Conservation (phyloP, 2,797 vertebrate species). For the Spea hammondii region DNA sequence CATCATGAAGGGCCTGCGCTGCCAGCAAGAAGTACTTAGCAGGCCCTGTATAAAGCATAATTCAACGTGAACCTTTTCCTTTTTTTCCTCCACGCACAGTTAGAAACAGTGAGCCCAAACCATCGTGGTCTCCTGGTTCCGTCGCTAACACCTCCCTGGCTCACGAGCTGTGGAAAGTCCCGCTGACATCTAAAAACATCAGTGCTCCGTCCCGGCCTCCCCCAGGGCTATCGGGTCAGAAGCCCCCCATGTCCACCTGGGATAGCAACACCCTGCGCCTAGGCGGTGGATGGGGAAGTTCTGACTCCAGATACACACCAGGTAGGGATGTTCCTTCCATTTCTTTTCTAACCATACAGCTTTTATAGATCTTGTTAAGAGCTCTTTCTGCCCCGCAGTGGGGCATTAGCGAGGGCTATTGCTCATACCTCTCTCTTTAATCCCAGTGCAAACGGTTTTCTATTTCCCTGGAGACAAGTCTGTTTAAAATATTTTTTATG, state of each 20-base stretch:
- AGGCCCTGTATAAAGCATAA: no score
- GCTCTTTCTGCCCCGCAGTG: not conserved
- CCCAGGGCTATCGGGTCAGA: slow-evolving; percentile 94
- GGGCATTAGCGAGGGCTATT: not conserved
- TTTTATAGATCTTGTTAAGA: not conserved
- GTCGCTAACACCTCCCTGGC: slow-evolving; percentile 96
- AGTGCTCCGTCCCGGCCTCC: slow-evolving; percentile 94
- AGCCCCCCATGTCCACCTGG: slow-evolving; percentile 86
- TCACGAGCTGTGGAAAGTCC: slow-evolving; percentile 99
- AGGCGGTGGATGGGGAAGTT: slow-evolving; percentile 81
- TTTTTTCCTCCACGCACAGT: slow-evolving; percentile 64
- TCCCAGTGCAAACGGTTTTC: not conserved
- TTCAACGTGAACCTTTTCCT: not conserved
- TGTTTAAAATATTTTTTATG: slow-evolving; percentile 13
- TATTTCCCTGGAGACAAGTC: not conserved
- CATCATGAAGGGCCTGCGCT: no score
- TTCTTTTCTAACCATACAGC: no score
- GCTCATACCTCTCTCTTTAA: not conserved
- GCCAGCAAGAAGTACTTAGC: no score
- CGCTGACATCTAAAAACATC: slow-evolving; percentile 90
- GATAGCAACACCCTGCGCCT: slow-evolving; percentile 82
- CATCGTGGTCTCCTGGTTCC: slow-evolving; percentile 90
- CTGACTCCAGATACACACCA: slow-evolving; percentile 93
- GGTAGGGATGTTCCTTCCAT: slow-evolving; percentile 70
- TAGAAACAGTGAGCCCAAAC: slow-evolving; percentile 97